Base-by-base conservation (phyloP, 2,888 invertebrate genomes). In the Drosophila greeni region DNA sequence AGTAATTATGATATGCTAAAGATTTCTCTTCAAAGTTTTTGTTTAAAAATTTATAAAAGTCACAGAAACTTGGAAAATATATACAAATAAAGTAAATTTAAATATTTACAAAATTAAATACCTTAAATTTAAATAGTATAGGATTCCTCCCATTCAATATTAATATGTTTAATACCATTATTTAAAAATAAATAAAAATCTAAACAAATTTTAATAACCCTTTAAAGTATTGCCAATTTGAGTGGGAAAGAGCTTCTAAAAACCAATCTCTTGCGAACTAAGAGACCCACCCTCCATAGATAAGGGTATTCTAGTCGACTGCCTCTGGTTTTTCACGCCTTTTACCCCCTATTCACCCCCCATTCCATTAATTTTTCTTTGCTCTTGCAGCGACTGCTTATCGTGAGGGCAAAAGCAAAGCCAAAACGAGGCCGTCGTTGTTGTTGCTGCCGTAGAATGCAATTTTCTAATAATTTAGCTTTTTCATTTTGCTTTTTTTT, bases 391-490 rank as follows among this genome's bases (percentile, higher is more conserved):
- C 55, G 55, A 71, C 45, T 79, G 74, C 84, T 81, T 84, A 84
- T 84, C 83, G 77, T 82, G 65, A 48, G 60, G 61, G 70, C 77
- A 85, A 75, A 83, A 71, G 83, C 81, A 76, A 70, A 79, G 67
- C 71, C 73, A 51, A 79, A 82, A 84, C 83, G 84, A 76, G 81
- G 79, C 70, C 84, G 82, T 69, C 64, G 61, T 49, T 60, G 61
- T 49, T 60, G 68, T 62, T 73, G 66, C 62, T 71, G 70, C 57
- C 67, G 64, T 48, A 69, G 74, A 78, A 75, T 81, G 81, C 83
- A 81, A 84, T 81, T 81, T 81, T 81, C 81, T 84, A 81, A 81
- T 81, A 81, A 84, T 84, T 81, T 81, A 36, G 57, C 68, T 75
- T 47, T 42, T 66, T 24, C 31, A 40, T 52, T 59, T 16, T 36